Percentiles rank a stretch among this genome's conserved stretches.
These are phyloP conservation scores for Ericerus pela DNA, from an alignment of 1,140 invertebrate species.

Conservation along the genomic window DNA sequence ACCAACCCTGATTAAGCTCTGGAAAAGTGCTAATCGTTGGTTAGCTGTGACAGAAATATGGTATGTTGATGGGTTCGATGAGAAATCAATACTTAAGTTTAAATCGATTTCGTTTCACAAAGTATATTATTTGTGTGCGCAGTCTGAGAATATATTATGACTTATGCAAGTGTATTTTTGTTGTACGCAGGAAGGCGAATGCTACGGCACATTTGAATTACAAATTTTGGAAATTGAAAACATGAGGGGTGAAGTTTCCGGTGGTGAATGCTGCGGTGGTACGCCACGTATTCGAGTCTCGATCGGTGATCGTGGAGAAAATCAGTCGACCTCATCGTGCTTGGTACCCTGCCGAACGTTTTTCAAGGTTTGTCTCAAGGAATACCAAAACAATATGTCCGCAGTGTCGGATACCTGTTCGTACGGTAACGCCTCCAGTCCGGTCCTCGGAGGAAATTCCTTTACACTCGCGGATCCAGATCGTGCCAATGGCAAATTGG, in stretches of 20 bases:
- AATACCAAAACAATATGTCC: slow-evolving; percentile 72
- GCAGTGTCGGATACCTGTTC: slow-evolving; percentile 58
- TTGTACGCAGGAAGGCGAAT: slow-evolving; percentile 53
- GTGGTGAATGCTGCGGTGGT: slow-evolving; percentile 66
- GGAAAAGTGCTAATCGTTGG: too few relatives aligned
- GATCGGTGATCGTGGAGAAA: neutral
- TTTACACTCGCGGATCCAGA: slow-evolving; percentile 68
- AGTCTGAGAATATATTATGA: too few relatives aligned
- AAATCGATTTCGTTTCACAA: too few relatives aligned
- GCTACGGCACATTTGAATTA: slow-evolving; percentile 77
- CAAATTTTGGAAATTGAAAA: slow-evolving; percentile 80
- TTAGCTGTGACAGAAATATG: too few relatives aligned
- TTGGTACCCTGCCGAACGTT: slow-evolving; percentile 58
- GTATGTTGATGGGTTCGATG: too few relatives aligned
- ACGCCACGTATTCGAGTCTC: slow-evolving; percentile 16
- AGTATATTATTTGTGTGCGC: too few relatives aligned
- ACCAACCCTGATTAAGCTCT: too few relatives aligned
- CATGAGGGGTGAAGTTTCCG: slow-evolving; percentile 59
- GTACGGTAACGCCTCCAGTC: slow-evolving; percentile 73
- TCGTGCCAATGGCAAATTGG: slow-evolving; percentile 45
- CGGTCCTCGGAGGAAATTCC: slow-evolving; percentile 68
- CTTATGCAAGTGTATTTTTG: too few relatives aligned
- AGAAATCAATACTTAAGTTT: too few relatives aligned
- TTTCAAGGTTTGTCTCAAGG: slow-evolving; percentile 77
- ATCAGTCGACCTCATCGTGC: slow-evolving; percentile 32